Conservation (phyloP, 2,888 invertebrate genomes). For the Lydus trimaculatus region DNA sequence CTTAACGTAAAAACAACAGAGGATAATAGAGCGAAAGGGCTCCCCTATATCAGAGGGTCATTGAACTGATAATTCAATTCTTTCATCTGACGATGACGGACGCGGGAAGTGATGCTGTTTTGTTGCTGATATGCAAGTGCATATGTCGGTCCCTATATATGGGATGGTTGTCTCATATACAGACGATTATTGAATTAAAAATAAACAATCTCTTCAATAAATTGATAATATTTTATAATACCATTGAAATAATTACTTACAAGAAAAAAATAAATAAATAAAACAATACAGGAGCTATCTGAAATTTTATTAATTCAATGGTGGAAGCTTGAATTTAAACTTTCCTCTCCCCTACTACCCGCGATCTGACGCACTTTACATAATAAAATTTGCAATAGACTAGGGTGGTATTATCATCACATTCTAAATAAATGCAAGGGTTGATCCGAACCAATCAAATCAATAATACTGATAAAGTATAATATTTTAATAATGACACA, state of each 20-base stretch:
- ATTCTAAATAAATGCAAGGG: conserved; percentile 6
- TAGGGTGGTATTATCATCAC: conserved; percentile 5
- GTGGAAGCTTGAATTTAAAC: neutral
- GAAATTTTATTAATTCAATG: neutral
- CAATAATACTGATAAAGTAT: neutral
- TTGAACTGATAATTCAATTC: conserved; percentile 55
- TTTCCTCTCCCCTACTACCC: neutral
- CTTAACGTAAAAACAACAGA: conserved; percentile 29
- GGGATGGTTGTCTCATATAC: neutral
- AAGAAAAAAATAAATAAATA: too few relatives aligned
- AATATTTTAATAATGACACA: neutral
- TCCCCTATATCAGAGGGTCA: conserved; percentile 46
- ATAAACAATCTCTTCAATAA: neutral
- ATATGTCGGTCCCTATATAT: conserved; percentile 18
- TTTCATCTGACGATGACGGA: conserved; percentile 40
- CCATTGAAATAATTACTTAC: neutral
- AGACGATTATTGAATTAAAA: neutral
- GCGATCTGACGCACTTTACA: neutral
- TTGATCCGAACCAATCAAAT: neutral
- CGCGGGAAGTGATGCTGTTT: conserved; percentile 43
- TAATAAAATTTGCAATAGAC: conserved; percentile 6
- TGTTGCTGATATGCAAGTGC: conserved; percentile 46
- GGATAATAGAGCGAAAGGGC: conserved; percentile 33
- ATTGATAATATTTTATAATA: neutral
- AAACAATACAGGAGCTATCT: neutral